phyloP scores from a whole-genome alignment of 2,888 invertebrate genomes.

The Drosophila subquinaria region DNA sequence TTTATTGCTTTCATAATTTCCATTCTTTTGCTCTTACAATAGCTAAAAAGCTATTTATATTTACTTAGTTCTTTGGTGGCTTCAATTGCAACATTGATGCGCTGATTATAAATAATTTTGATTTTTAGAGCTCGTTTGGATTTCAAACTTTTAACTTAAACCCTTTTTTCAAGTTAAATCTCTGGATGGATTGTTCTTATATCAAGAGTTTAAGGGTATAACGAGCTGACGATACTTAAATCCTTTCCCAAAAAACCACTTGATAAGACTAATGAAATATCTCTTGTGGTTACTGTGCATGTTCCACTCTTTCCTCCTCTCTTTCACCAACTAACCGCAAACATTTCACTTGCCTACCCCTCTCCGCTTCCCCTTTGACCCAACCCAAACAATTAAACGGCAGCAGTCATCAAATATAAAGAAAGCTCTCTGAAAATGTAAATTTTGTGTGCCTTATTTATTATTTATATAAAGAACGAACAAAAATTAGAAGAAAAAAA shows the following conservation, averaged over 20 bases:
- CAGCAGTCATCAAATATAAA: slow-evolving; percentile 26
- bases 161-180: too few relatives aligned
- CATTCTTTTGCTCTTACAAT: neutral
- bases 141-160: too few relatives aligned
- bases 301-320: slow-evolving; percentile 4
- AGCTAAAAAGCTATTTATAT: neutral
- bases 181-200: neutral
- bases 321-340: slow-evolving; percentile 53
- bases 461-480: slow-evolving; percentile 62
- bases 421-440: slow-evolving; percentile 20
- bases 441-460: slow-evolving; percentile 61
- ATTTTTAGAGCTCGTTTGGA: too few relatives aligned
- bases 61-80: neutral
- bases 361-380: neutral
- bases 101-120: neutral
- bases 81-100: neutral
- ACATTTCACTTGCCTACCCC: slow-evolving; percentile 46
- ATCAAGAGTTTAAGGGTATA: neutral
- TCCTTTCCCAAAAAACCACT: slow-evolving; percentile 10
- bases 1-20: slow-evolving; percentile 31
- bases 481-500: slow-evolving; percentile 2
- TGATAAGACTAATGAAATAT: slow-evolving; percentile 54
- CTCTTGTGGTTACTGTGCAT: slow-evolving; percentile 37
- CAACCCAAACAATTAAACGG: slow-evolving; percentile 23
- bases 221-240: neutral